These are phyloP conservation scores for Uropetala carovei DNA, from an alignment of 2,888 invertebrate species.

Conservation along the genomic window DNA sequence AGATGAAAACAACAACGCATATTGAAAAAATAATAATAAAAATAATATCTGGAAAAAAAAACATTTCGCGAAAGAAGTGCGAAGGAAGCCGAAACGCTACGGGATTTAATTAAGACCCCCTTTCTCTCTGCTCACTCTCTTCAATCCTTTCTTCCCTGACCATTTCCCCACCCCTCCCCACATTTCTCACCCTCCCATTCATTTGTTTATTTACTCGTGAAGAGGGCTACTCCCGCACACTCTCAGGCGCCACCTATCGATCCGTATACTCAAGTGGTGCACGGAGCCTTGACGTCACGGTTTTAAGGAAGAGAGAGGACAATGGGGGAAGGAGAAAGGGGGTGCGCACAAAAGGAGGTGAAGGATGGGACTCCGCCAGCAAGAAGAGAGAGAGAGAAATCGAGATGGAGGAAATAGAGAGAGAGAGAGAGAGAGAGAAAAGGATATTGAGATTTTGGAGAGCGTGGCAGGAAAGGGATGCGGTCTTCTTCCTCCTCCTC, in stretches of 20 bases:
- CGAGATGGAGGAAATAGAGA: neutral
- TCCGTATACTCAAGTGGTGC: slow-evolving; percentile 50
- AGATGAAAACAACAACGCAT: too few species aligned
- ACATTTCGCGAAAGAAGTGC: neutral
- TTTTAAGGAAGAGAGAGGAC: neutral
- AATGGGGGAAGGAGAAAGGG: neutral
- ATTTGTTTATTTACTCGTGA: slow-evolving; percentile 64
- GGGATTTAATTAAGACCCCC: slow-evolving; percentile 29
- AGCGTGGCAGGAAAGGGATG: neutral
- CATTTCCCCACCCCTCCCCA: neutral
- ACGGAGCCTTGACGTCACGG: slow-evolving; percentile 59
- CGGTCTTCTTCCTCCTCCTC: neutral
- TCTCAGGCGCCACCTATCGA: slow-evolving; percentile 46
- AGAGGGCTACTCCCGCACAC: slow-evolving; percentile 54
- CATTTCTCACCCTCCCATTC: neutral
- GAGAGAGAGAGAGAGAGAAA: too few species aligned
- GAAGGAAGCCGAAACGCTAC: neutral
- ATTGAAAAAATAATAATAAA: too few species aligned
- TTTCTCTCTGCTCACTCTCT: neutral
- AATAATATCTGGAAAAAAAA: too few species aligned
- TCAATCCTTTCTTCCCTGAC: neutral
- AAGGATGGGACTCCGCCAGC: neutral
- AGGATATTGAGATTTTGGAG: neutral
- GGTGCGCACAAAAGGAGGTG: neutral
- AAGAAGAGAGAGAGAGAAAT: neutral